A percentile compares a stretch with the other conserved stretches of the same genome.
phyloP scores from a whole-genome alignment of 1,140 invertebrate genomes.

The Penaeus chinensis region DNA sequence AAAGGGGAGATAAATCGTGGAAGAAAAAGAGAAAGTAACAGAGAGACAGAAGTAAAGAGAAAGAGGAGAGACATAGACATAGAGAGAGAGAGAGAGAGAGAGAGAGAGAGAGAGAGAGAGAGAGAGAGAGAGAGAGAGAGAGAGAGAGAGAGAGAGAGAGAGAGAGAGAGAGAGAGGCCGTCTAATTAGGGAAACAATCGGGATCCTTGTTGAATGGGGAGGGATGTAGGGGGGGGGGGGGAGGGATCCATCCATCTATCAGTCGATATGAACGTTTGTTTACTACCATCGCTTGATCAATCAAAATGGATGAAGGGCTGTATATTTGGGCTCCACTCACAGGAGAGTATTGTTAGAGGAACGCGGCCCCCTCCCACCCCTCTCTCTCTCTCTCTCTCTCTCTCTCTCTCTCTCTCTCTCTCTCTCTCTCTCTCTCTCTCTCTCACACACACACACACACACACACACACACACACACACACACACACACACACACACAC shows the following conservation, averaged over 20 bases:
- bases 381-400: not conserved
- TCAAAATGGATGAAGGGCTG: constrained; percentile 22
- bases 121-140: not conserved
- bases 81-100: not conserved
- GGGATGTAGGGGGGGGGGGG: not conserved
- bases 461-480: constrained; percentile 5
- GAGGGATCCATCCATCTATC: not conserved
- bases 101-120: constrained; percentile 6
- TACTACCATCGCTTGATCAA: constrained; percentile 31
- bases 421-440: not conserved
- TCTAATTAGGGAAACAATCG: not conserved
- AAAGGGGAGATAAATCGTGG: not conserved
- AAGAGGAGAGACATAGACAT: not conserved
- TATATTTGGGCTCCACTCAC: constrained; percentile 14
- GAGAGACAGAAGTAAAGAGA: not conserved
- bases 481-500: constrained; percentile 4
- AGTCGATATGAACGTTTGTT: constrained; percentile 16
- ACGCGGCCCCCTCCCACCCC: not conserved
- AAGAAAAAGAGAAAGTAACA: not conserved
- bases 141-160: constrained; percentile 12
- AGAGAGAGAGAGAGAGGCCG: constrained; percentile 5
- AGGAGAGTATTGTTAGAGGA: too few species aligned
- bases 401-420: not conserved
- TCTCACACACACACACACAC: not conserved
- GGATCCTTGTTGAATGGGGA: constrained; percentile 3